Evolutionary conservation across 1,140 invertebrate species (phyloP), one percentile per base, ranked within the genome.

Genomic region (Drosophila malerkotliana): DNA sequence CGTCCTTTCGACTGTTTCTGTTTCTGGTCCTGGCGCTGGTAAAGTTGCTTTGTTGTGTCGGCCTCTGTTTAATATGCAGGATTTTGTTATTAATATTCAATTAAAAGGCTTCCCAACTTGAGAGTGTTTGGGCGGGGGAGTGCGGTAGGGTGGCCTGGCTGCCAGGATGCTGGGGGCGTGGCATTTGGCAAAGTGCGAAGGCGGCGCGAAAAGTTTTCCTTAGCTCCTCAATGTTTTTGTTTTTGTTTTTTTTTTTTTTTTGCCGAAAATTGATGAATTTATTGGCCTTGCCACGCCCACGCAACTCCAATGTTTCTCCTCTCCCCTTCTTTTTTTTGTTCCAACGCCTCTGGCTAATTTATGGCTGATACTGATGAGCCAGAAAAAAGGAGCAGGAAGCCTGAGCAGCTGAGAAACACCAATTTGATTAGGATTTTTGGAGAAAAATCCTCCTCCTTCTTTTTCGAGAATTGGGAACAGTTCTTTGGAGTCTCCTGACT

Each of bases 51-150:
- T 68, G 63, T 57, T 69, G 45, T 71, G 45, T 53, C 64, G 21
- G 49, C 68, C 47, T 47, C 55, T 54, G 64, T 69, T 77, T 77
- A 77, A 77, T 77, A 77, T 77, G 74, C 74, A 77, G 74, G 74
- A 77, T 77, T 77, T 77, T 69, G 74, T 77, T 77, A 77, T 77
- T 77, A 77, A 77, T 77, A 77, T 77, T 77, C 74, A 77, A 77
- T 77, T 77, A 77, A 77, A 77, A 77, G 62, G 72, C 72, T 69
- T 69, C 34, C 34, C 63, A 57, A 51, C 66, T 56, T 32, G 32
- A 68, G 62, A 57, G 51, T 68, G 66, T 39, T 39, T 18, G 18
- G 18, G 21, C 21, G 21, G 21, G 3, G 21, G 21, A 21, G 21
- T 21, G 18, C 18, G 18, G 18, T 1, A 3, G 21, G 21, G 3